phyloP scores from a whole-genome alignment of 2,888 invertebrate species.

The Crossocerus cetratus region DNA sequence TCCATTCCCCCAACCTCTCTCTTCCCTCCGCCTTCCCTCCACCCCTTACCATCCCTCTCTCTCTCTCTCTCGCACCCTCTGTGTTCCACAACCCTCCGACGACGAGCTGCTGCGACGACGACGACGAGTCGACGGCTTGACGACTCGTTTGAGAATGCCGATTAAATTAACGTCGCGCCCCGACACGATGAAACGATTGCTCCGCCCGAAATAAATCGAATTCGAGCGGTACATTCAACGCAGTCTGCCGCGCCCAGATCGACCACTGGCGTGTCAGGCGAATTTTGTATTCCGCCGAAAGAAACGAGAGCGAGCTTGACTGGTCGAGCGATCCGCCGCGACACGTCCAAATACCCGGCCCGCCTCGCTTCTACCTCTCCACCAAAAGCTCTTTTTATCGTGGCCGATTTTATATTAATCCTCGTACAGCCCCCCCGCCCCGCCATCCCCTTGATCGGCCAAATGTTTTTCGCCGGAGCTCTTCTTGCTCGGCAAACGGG shows the following conservation, averaged over 20 bases:
- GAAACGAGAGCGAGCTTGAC: neutral
- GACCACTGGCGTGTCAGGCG: neutral
- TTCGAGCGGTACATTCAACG: conserved; percentile 42
- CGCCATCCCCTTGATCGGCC: neutral
- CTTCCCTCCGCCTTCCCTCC: neutral
- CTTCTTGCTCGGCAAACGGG: neutral
- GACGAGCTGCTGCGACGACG: conserved; percentile 2
- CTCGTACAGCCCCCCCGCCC: neutral
- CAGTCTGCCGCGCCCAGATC: conserved; percentile 20
- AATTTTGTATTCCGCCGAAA: conserved; percentile 17
- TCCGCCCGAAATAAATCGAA: conserved; percentile 52
- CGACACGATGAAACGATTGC: conserved; percentile 54
- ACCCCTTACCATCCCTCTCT: neutral
- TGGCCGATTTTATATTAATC: conserved; percentile 6
- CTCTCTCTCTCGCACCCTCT: conserved; percentile 42
- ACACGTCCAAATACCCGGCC: neutral
- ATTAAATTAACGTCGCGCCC: conserved; percentile 64
- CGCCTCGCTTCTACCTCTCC: neutral
- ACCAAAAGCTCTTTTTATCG: neutral
- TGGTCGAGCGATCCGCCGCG: neutral
- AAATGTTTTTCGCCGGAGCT: neutral
- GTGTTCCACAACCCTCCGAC: conserved; percentile 15
- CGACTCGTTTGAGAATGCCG: conserved; percentile 63
- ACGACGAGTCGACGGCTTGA: conserved; percentile 7
- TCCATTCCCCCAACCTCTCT: conserved; percentile 1